phyloP scores from a whole-genome alignment of 2,113 vertebrate genomes.

The Cyanoliseus patagonus region DNA sequence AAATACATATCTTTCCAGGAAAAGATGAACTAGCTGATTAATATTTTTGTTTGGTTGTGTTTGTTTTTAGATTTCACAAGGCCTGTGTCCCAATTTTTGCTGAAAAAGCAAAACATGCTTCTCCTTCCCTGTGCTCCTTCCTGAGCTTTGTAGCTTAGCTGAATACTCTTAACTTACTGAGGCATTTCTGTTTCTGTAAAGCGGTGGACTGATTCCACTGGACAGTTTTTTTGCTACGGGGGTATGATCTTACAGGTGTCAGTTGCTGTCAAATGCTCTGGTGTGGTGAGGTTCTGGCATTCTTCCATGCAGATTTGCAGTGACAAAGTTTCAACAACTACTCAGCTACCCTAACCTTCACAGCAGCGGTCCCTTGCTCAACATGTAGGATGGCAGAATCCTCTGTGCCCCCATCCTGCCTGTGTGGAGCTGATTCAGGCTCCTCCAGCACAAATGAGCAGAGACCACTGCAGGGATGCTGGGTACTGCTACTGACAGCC shows the following conservation, averaged over 20 bases:
- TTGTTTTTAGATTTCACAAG: neutral
- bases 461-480: accelerated
- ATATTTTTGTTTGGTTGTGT: neutral
- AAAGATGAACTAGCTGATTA: neutral
- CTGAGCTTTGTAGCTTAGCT: neutral
- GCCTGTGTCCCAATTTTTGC: neutral
- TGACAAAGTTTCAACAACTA: neutral
- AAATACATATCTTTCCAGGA: neutral
- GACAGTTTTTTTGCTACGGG: neutral
- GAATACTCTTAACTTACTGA: neutral
- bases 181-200: neutral
- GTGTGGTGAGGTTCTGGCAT: neutral
- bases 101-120: neutral
- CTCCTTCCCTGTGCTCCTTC: neutral
- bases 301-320: neutral
- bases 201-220: neutral
- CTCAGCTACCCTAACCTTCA: neutral
- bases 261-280: neutral
- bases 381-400: neutral
- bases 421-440: neutral
- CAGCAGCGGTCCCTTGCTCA: neutral
- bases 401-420: accelerated
- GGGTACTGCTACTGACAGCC: neutral
- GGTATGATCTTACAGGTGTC: neutral
- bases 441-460: neutral